phyloP scores from a whole-genome alignment of 1,140 invertebrate genomes.

The Macrostomum lignano region DNA sequence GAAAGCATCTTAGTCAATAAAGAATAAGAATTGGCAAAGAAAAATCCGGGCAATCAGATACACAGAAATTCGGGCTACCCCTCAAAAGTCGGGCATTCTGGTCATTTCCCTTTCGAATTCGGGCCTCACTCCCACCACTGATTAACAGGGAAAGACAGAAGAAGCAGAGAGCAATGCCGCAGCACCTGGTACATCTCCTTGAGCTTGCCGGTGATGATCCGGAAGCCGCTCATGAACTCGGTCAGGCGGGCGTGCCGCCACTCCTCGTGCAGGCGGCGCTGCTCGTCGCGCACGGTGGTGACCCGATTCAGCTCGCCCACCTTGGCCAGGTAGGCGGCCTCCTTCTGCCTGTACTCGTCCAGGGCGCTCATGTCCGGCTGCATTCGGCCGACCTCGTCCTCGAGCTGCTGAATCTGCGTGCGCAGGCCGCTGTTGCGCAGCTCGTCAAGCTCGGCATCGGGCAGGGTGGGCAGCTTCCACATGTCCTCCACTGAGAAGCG shows the following conservation, averaged over 20 bases:
- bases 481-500: conserved; percentile 11
- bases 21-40: no score
- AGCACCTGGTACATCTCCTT: conserved; percentile 30
- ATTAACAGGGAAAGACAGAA: no score
- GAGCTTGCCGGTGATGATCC: conserved; percentile 58
- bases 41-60: no score
- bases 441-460: conserved; percentile 36
- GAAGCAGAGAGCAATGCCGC: no score
- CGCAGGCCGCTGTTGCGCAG: no score
- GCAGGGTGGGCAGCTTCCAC: conserved; percentile 32
- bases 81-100: no score
- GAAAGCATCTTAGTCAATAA: no score
- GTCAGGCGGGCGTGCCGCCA: conserved; percentile 36
- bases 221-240: conserved; percentile 69
- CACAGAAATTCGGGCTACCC: no score
- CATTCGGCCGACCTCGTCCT: conserved; percentile 37
- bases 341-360: conserved; percentile 38
- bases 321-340: conserved; percentile 42
- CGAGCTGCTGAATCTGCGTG: conserved; percentile 27
- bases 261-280: conserved; percentile 41
- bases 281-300: conserved; percentile 43
- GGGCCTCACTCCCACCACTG: no score
- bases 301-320: conserved; percentile 51
- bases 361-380: conserved; percentile 53
- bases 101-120: no score